Evolutionary conservation across 2,888 invertebrate genomes (phyloP).

Genomic region (Gandaritis pyraliata): DNA sequence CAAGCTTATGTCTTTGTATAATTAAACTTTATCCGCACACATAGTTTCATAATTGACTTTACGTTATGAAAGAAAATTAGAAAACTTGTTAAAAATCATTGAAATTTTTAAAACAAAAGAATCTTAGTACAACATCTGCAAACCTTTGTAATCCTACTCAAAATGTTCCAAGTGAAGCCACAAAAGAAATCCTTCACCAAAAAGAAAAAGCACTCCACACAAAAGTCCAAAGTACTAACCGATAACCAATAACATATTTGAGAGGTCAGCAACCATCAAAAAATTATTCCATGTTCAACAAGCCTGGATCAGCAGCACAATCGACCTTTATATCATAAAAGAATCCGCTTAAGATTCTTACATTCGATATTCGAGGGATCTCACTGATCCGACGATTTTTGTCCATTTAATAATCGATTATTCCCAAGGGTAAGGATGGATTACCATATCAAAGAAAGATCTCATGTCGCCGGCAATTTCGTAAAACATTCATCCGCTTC

Average conservation of each 20-base stretch:
- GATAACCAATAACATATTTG: constrained; percentile 38
- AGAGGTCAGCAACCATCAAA: constrained; percentile 42
- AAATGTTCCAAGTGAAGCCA: constrained; percentile 13
- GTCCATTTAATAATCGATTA: constrained; percentile 81
- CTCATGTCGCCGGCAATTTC: constrained; percentile 73
- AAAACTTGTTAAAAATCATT: too few species aligned
- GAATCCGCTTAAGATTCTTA: constrained; percentile 65
- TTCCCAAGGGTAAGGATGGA: constrained; percentile 67
- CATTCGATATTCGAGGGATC: constrained; percentile 60
- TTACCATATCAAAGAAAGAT: constrained; percentile 82
- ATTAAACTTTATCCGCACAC: background rate
- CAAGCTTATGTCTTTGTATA: constrained; percentile 19
- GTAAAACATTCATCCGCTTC: constrained; percentile 65
- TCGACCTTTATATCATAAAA: constrained; percentile 63
- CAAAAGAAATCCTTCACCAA: constrained; percentile 33
- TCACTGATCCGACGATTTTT: constrained; percentile 67
- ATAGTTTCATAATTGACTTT: too few species aligned
- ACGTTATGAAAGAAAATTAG: too few species aligned
- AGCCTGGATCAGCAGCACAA: constrained; percentile 50
- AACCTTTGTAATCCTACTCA: constrained; percentile 9
- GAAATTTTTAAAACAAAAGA: too few species aligned
- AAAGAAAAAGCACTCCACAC: constrained; percentile 24
- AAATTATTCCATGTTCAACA: constrained; percentile 47
- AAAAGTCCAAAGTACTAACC: constrained; percentile 27
- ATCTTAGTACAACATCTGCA: too few species aligned